Evolutionary conservation across 2,113 vertebrate species (phyloP), one percentile per base, ranked within the genome.

Genomic region (Macroglossus sobrinus): DNA sequence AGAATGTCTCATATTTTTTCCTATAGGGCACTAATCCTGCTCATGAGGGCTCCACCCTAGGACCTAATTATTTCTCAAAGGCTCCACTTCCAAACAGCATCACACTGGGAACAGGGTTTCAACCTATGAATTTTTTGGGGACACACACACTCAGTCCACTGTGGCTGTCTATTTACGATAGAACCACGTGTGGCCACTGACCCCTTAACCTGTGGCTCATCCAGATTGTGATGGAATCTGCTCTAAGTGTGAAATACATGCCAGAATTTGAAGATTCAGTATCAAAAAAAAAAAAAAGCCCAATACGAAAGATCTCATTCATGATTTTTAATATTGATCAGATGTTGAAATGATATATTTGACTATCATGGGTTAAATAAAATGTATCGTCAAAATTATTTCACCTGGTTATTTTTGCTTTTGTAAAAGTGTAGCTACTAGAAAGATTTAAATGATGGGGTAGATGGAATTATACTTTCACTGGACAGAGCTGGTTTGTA

Each of bases 291-390:
- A 22, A 26, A 3, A 63, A 90, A 28, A 8, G 30, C 50, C 50
- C 15, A 50, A 3, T 11, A 18, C 33, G 3, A 93, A 91, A 79
- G 55, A 47, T 19, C 33, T 85, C 33, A n/a, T 11, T 72, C 28
- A 50, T 33, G 24, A 33, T 71, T 89, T 92, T 76, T 92, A 85
- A 61, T 47, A 89, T 5, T 55, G 66, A 33, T 43, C 86, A 16
- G 16, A 26, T 55, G 8, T 64, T 43, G 21, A 80, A 80, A 74
- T n/a, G 8, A 45, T 66, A 30, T 50, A 35, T 69, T 93, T 24
- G 47, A 76, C 15, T 38, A 3, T 18, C 28, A 59, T 50, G 16
- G 45, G 11, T 57, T 85, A 38, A 81, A n/a, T 68, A 28, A 64
- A 86, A 38, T 11, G 7, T 69, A 22, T 50, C 7, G 61, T 69